Evolutionary conservation across 1,140 invertebrate genomes (phyloP).

Genomic region (Drosophila pallidifrons): DNA sequence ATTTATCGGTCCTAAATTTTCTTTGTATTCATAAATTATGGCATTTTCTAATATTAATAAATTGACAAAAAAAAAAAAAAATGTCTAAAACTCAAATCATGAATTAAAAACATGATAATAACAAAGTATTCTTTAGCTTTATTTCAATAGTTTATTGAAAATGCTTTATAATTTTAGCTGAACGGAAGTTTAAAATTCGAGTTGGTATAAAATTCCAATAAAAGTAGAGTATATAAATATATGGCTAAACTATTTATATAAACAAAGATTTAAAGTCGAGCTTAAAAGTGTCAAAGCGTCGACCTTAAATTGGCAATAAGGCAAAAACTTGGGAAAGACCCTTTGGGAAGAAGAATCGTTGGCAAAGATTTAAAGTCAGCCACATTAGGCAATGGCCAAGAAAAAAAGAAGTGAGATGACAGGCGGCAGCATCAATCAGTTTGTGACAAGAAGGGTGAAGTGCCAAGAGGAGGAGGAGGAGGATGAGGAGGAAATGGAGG

Average conservation of each 20-base stretch:
- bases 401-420: not conserved
- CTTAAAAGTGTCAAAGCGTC: not conserved
- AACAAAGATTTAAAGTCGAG: not conserved
- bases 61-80: too few species aligned
- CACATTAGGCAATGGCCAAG: slow-evolving; percentile 18
- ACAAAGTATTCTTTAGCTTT: too few species aligned
- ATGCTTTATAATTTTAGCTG: too few species aligned
- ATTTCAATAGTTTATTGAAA: too few species aligned
- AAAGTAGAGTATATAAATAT: too few species aligned
- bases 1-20: too few species aligned
- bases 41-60: too few species aligned
- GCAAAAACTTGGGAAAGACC: not conserved
- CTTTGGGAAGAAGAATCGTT: not conserved
- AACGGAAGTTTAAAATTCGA: too few species aligned
- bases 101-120: too few species aligned
- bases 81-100: too few species aligned
- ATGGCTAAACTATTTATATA: not conserved
- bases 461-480: not conserved
- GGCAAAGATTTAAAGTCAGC: not conserved
- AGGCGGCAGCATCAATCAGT: not conserved
- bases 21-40: too few species aligned
- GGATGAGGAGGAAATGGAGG: not conserved
- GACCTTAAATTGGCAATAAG: not conserved
- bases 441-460: not conserved
- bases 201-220: too few species aligned